Evolutionary conservation across 2,888 invertebrate species (phyloP).

Genomic region (Mycogona germanica): DNA sequence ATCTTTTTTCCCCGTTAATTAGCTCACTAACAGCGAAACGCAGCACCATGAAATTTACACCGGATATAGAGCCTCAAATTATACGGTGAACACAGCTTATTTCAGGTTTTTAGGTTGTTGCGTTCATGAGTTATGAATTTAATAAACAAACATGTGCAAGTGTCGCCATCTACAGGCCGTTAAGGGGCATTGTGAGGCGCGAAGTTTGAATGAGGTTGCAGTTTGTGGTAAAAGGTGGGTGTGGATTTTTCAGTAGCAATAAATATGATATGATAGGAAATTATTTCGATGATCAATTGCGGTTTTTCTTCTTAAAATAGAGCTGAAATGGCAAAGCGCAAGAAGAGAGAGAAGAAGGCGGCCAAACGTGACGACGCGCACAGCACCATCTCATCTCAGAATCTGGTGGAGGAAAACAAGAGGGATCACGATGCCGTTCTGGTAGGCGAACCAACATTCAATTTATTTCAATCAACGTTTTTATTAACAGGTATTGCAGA

Average conservation of each 20-base stretch:
- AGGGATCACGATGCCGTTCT: not conserved
- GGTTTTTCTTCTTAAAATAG: not conserved
- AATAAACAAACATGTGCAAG: no score
- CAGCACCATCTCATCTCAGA: constrained; percentile 8
- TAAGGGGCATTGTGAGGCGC: no score
- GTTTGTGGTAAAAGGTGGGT: no score
- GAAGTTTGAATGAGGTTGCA: no score
- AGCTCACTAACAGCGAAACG: not conserved
- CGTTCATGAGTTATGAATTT: no score
- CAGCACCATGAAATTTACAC: not conserved
- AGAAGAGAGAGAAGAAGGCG: constrained; percentile 4
- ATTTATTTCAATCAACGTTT: not conserved
- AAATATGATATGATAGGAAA: no score
- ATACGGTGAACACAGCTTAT: no score
- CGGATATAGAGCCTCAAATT: no score
- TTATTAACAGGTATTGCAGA: not conserved
- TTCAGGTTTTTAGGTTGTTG: no score
- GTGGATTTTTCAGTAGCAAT: no score
- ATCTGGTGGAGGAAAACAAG: constrained; percentile 3
- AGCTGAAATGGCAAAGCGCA: constrained; percentile 1
- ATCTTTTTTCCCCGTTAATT: not conserved
- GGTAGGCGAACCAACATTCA: not conserved
- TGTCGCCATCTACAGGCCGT: no score
- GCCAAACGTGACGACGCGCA: constrained; percentile 1
- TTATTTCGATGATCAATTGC: not conserved